Base-by-base conservation (phyloP, 2,888 invertebrate species). In the Romanomermis culicivorax region DNA sequence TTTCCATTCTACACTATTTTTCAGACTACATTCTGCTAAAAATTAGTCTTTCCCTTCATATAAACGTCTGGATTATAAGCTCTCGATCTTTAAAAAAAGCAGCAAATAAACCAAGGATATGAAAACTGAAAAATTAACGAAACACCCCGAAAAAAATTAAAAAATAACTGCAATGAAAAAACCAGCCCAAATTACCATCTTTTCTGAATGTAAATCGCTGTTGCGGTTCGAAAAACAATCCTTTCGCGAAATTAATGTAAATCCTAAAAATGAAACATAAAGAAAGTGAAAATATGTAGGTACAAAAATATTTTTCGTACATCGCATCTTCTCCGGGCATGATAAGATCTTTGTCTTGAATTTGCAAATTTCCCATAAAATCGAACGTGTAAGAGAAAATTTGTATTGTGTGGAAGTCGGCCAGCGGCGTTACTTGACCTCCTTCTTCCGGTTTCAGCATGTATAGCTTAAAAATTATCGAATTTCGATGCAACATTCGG, bases 381-480 rank as follows among this genome's bases (percentile, higher is more conserved):
- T 93, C 89, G 91, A 91, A 97, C 0, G 95, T 95, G 72, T 83
- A 82, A 7, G 85, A 87, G 71, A 83, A 97, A 80, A 95, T 81
- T 70, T 86, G 85, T 59, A 85, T 71, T 64, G 85, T 83, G 64
- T 80, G 79, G 64, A 76, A 82, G 17, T 82, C 81, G 43, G 82
- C 81, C 61, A 93, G 78, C 0, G 95, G 91, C 68, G 80, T 84
- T 1, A 77, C 71, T 36, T 83, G 77, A 1, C 95, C 95, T 58
- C 95, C 95, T 74, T 97, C 97, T 29, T 85, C 85, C 67, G 85
- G 82, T 62, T 79, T 85, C 58, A 95, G 72, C 55, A 75, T 63
- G 62, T 76, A 75, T 24, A 73, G 61, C 62, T 67, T 47, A 4
- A 30, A 24, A 11, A 50, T n/a, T n/a, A n/a, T 50, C 2, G 27